Base-by-base conservation (phyloP, 1,140 invertebrate genomes). In the Zeugodacus cucurbitae region DNA sequence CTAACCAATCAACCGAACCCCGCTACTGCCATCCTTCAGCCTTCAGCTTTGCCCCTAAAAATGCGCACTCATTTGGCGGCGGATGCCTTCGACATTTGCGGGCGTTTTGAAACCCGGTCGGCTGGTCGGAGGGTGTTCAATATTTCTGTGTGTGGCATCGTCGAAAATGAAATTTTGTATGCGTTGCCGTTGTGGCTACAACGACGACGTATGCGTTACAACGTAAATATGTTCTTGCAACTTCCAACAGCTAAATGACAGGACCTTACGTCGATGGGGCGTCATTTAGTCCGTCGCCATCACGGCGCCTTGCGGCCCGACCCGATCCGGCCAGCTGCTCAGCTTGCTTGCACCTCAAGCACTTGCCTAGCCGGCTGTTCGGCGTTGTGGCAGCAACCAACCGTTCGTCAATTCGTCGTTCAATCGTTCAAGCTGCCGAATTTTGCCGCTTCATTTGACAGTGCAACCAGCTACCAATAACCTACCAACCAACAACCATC, bases 371-470 rank as follows among this genome's bases (percentile, higher is more conserved):
- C 64, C 34, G 64, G 0, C 29, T 14, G 26, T 67, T 32, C 14
- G 67, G 41, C 34, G 67, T 17, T 44, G 70, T 44, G 70, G 37
- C 34, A 37, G 3, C 29, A 22, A 37, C 34, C 29, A 22, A 37
- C 34, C 14, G 74, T 48, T 29, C 74, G 74, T 82, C 41, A 82
- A 34, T 26, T 44, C 41, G 74, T 82, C 74, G 44, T 34, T 54
- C 37, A 48, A 82, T 48, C 37, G 74, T 92, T 92, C 48, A 54
- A 54, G 91, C 90, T 89, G 90, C 29, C 90, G 91, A 90, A 90
- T 92, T 92, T 92, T 91, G 91, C 91, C 91, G 91, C 91, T 92
- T 92, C 91, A 92, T 92, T 92, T 92, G 91, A 92, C 91, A 91
- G 89, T 86, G 48, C 48, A 54, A 64, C 59, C 7, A 26, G 22